These are phyloP conservation scores for Nomada flava DNA, from an alignment of 2,888 invertebrate species.

Conservation along the genomic window DNA sequence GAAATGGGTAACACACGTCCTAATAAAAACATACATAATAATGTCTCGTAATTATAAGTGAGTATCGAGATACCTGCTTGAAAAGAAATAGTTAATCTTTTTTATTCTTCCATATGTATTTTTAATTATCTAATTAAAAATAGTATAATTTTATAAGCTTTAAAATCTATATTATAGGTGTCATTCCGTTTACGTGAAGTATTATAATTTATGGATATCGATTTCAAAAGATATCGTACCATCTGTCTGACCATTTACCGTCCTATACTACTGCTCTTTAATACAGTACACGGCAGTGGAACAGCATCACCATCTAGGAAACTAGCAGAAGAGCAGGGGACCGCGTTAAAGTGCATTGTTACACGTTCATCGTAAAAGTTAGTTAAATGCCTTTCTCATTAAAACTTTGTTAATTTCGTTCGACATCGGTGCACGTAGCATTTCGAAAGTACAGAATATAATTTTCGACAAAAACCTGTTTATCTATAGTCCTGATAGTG, in stretches of 20 bases:
- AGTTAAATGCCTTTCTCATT: conserved; percentile 78
- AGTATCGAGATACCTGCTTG: too few relatives aligned
- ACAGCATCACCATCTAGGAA: conserved; percentile 56
- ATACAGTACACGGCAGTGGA: conserved; percentile 36
- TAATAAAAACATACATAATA: too few relatives aligned
- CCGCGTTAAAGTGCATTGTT: conserved; percentile 60
- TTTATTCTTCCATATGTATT: background rate
- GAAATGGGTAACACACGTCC: too few relatives aligned
- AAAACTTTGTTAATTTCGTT: conserved; percentile 78
- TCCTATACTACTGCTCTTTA: conserved; percentile 40
- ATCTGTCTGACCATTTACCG: conserved; percentile 38
- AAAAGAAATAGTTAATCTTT: too few relatives aligned
- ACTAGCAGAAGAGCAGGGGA: conserved; percentile 56
- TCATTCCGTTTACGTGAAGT: background rate
- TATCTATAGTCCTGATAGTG: background rate
- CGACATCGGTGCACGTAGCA: conserved; percentile 54
- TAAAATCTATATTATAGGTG: background rate
- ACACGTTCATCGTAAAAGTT: conserved; percentile 73
- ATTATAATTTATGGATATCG: background rate
- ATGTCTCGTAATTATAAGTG: too few relatives aligned
- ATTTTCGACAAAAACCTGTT: conserved; percentile 17
- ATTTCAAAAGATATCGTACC: conserved; percentile 7
- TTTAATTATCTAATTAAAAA: background rate
- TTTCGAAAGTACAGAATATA: conserved; percentile 25
- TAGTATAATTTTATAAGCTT: too few relatives aligned